Base-by-base conservation (phyloP, 2,797 vertebrate genomes). In the Bradypus variegatus region DNA sequence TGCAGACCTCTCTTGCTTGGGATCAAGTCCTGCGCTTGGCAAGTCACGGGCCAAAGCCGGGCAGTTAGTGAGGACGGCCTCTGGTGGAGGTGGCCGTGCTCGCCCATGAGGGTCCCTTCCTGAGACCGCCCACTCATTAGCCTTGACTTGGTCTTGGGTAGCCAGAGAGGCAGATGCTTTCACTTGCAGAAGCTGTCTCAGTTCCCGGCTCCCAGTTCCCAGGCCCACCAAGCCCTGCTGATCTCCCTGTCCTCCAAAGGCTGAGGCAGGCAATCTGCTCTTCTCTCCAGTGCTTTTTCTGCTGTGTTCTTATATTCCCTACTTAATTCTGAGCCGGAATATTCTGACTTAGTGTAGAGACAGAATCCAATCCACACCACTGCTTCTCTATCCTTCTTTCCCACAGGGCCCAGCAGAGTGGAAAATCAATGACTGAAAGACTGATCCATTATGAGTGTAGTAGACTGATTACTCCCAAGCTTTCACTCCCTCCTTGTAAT, bases 211-310 rank as follows among this genome's bases (percentile, higher is more conserved):
- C 48, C 1, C 16, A 16, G 91, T 65, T 85, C 48, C 77, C 6
- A 29, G 69, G n/a, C 69, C 69, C n/a, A 16, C 60, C 0, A 6
- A 23, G 15, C 31, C n/a, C 3, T 25, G 13, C 65, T n/a, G 2
- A 55, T n/a, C 21, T 81, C 18, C n/a, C 9, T 27, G 33, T 82
- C 60, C 36, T 79, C 53, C 41, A 21, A 88, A 64, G 67, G 27
- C 41, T 3, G 48, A 14, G 6, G 14, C 0, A 0, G 21, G 38
- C 48, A 9, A n/a, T n/a, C 64, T 75, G n/a, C 45, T 73, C 27
- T 5, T 67, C 27, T 31, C 21, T 48, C 36, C 14, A 9, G 55
- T 31, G 31, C 1, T 5, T 58, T 64, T 76, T 11, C 33, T 8
- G 5, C 41, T 5, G 25, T 16, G n/a, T 12, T 13, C 36, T 67